Evolutionary conservation across 2,888 invertebrate species (phyloP).

Genomic region (Cerastis leucographa): DNA sequence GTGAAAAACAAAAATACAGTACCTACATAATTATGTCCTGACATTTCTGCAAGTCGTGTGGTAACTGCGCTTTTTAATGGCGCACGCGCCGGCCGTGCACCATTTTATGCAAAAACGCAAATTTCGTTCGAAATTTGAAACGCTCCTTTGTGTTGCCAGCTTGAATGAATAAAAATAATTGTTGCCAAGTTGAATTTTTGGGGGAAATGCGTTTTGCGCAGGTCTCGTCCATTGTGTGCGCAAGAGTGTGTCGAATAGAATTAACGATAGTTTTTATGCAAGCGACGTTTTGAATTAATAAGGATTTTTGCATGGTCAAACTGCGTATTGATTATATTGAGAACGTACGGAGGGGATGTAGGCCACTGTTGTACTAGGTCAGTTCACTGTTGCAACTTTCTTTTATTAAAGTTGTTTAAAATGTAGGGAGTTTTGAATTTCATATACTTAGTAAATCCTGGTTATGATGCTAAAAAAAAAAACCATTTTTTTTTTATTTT

Average conservation of each 20-base stretch:
- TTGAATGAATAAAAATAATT: conserved; percentile 88
- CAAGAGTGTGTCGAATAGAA: conserved; percentile 82
- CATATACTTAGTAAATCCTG: background rate
- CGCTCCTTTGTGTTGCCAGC: conserved; percentile 85
- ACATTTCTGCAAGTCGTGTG: conserved; percentile 47
- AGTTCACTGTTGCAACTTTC: conserved; percentile 25
- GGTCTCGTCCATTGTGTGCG: conserved; percentile 77
- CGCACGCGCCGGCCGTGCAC: conserved; percentile 85
- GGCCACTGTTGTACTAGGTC: conserved; percentile 63
- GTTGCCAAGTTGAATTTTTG: conserved; percentile 84
- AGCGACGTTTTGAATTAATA: conserved; percentile 83
- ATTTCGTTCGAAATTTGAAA: conserved; percentile 90
- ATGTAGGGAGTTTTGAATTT: conserved; percentile 9
- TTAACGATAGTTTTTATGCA: conserved; percentile 88
- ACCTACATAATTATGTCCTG: background rate
- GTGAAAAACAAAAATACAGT: background rate
- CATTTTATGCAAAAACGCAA: conserved; percentile 91
- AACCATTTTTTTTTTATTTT: background rate
- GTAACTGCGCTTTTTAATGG: conserved; percentile 79
- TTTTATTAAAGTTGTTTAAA: conserved; percentile 2
- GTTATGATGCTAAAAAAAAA: background rate
- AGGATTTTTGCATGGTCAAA: conserved; percentile 83
- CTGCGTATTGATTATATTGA: conserved; percentile 75
- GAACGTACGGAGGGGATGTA: conserved; percentile 55
- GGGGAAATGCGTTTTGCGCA: conserved; percentile 78